These are phyloP conservation scores for Hypotaenidia philippensis DNA, from an alignment of 2,797 vertebrate species.

Conservation along the genomic window DNA sequence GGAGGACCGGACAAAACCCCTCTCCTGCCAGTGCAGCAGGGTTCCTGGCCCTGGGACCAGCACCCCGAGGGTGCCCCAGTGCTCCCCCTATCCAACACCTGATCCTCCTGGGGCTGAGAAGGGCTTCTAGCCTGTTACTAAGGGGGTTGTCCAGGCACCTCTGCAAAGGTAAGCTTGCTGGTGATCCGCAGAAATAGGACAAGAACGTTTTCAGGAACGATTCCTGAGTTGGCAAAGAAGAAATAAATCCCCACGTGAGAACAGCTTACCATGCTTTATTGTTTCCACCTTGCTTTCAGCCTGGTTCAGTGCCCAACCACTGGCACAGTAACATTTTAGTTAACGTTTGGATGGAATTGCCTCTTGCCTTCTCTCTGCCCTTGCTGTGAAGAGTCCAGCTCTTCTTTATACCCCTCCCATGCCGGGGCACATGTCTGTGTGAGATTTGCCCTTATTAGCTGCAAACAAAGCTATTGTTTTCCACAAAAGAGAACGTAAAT, in stretches of 20 bases:
- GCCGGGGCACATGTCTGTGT: no score
- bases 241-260: not conserved
- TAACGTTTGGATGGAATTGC: no score
- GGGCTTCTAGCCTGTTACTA: rapidly evolving
- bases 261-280: not conserved
- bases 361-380: not conserved
- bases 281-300: not conserved
- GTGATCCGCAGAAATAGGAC: not conserved
- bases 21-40: rapidly evolving
- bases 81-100: not conserved
- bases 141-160: not conserved
- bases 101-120: not conserved
- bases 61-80: no score
- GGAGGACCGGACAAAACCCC: not conserved
- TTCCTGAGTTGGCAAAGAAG: not conserved
- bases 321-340: not conserved
- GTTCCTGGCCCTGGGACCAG: rapidly evolving
- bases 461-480: not conserved
- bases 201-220: not conserved
- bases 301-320: not conserved
- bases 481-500: not conserved
- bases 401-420: not conserved
- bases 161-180: not conserved
- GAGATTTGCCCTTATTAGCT: not conserved
- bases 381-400: not conserved